These are phyloP conservation scores for Leptopilina syphax DNA, from an alignment of 2,888 invertebrate genomes.

Conservation along the genomic window DNA sequence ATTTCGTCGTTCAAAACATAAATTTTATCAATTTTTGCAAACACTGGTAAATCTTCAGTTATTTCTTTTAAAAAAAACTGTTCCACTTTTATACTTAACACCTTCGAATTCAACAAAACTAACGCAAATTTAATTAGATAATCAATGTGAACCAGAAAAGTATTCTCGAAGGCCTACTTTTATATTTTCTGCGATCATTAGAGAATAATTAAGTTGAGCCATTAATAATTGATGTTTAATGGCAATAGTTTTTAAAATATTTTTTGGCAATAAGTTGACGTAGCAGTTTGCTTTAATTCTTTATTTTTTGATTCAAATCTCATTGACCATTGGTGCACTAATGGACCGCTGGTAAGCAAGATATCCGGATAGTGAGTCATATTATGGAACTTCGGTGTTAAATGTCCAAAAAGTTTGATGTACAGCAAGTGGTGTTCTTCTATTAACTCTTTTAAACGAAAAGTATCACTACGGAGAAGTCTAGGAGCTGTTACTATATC, in stretches of 20 bases:
- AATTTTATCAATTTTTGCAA: constrained; percentile 43
- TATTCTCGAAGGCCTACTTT: constrained; percentile 25
- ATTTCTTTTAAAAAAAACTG: constrained; percentile 41
- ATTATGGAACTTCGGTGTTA: constrained; percentile 42
- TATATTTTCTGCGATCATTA: neutral
- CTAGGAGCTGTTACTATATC: constrained; percentile 43
- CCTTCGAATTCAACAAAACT: constrained; percentile 36
- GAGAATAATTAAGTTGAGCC: constrained; percentile 28
- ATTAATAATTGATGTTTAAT: constrained; percentile 38
- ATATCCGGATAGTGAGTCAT: constrained; percentile 41
- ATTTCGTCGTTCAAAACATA: constrained; percentile 19
- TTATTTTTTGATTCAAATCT: constrained; percentile 44
- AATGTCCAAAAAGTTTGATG: constrained; percentile 28
- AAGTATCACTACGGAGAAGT: constrained; percentile 26
- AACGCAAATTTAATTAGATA: constrained; percentile 6
- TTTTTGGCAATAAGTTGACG: constrained; percentile 41
- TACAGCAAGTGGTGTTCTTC: constrained; percentile 26
- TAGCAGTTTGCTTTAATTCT: constrained; percentile 42
- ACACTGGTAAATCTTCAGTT: constrained; percentile 41
- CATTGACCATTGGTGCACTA: constrained; percentile 43
- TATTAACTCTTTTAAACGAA: constrained; percentile 29
- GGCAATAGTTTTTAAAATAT: constrained; percentile 39
- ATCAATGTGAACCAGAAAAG: neutral
- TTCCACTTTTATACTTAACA: constrained; percentile 29
- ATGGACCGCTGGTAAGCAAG: constrained; percentile 31